Base-by-base conservation (phyloP, 2,888 invertebrate species). In the Automeris io region DNA sequence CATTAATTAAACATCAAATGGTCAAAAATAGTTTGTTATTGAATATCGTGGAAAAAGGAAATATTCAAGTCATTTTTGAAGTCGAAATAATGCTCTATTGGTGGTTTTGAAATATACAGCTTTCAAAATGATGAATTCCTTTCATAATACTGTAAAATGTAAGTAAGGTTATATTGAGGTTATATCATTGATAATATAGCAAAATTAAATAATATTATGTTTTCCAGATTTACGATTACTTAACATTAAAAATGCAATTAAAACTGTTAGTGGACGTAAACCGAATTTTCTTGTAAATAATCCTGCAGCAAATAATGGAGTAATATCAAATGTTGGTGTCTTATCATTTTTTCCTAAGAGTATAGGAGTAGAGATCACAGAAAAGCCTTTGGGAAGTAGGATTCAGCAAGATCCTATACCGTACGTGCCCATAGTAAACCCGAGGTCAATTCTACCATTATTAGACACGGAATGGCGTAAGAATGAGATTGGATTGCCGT, bases 401-500 rank as follows among this genome's bases (percentile, higher is more conserved):
- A 71, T 70, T 26, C 73, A 70, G 39, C 71, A 74, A 40, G 79
- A 78, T 40, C 85, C 85, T 0, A 41, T 82, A 13, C 59, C 68
- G 1, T 85, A 83, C 35, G 67, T 79, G 33, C 85, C 85, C 24
- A 80, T 86, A 32, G 61, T 77, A 1, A 85, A 83, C 44, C 85
- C 85, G 11, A 65, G 82, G 12, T 80, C 80, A 1, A 85, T 85
- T 37, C 47, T 86, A 6, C 83, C 87, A 0, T 37, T 87, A 23
- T 56, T 87, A 48, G 83, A 74, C 9, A 70, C 70, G 24, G 70
- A 79, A 31, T 68, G 74, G 61, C 59, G 58, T 11, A 82, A 87
- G 57, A 83, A 88, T 67, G 82, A 85, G 33, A 54, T 88, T 16
- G 87, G 88, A 18, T 53, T 88, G 29, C 90, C 90, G 0, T 57